phyloP scores from a whole-genome alignment of 2,113 vertebrate species.

The Lagenorhynchus albirostris region DNA sequence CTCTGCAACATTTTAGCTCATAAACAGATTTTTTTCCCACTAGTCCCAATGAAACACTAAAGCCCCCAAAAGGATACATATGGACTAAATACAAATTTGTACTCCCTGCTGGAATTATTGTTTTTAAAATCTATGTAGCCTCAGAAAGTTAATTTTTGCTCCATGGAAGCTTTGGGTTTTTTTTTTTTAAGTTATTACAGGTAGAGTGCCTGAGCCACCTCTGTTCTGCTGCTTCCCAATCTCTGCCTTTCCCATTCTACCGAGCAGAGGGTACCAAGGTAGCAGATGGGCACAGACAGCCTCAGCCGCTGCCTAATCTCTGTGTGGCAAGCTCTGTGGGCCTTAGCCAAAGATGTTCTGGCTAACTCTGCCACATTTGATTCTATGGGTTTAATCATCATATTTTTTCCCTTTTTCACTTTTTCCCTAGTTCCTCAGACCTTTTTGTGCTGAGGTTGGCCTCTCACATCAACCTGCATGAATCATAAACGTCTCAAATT shows the following conservation, averaged over 20 bases:
- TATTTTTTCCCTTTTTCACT: background rate
- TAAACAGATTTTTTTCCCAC: background rate
- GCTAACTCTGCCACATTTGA: background rate
- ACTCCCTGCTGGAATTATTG: background rate
- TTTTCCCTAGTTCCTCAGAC: background rate
- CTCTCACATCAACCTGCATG: background rate
- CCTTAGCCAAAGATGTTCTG: background rate
- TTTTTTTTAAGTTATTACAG: background rate
- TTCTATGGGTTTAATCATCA: background rate
- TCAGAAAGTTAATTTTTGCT: background rate
- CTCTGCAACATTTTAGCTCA: background rate
- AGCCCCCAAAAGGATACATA: background rate
- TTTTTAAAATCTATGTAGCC: background rate
- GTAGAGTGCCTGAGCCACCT: background rate
- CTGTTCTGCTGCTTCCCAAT: background rate
- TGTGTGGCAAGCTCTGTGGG: no score
- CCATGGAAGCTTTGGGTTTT: background rate
- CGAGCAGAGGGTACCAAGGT: background rate
- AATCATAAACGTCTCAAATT: background rate
- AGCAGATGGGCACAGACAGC: background rate
- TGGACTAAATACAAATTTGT: background rate
- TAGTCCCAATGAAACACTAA: background rate
- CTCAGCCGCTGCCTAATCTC: accelerated
- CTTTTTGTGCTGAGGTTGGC: background rate
- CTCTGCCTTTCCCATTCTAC: background rate